Conservation (phyloP, 2,888 invertebrate species). For the Heliconius erato region DNA sequence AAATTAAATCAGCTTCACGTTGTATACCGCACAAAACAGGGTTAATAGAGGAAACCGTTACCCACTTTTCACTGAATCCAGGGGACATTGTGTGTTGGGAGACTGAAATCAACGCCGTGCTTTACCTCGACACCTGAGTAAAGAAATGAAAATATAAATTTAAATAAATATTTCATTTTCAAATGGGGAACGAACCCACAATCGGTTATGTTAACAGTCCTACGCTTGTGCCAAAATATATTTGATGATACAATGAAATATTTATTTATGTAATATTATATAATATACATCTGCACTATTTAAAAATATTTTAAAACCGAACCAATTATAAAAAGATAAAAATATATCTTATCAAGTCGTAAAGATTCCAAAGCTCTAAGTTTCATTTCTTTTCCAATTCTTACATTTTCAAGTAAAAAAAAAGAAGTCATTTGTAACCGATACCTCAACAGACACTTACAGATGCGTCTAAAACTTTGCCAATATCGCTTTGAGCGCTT, state of each 20-base stretch:
- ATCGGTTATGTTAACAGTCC: no score
- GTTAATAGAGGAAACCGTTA: no score
- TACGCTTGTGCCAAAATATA: background rate
- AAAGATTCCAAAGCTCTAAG: background rate
- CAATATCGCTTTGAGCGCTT: conserved; percentile 76
- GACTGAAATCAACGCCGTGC: no score
- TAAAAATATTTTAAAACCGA: no score
- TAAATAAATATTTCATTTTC: background rate
- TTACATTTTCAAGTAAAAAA: conserved; percentile 20
- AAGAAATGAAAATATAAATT: no score
- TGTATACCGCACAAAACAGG: no score
- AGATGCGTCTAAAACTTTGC: conserved; percentile 73
- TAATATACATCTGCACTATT: no score
- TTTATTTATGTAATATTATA: background rate
- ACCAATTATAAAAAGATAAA: background rate
- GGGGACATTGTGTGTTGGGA: no score
- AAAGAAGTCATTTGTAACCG: conserved; percentile 33
- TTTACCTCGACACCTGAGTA: no score
- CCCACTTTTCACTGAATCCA: background rate
- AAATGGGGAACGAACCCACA: background rate
- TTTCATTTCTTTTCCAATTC: background rate
- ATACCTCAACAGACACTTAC: conserved; percentile 64
- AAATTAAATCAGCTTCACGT: no score
- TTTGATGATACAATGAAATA: background rate
- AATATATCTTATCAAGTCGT: background rate